phyloP scores from a whole-genome alignment of 2,113 vertebrate genomes.

The Dissostichus mawsoni region DNA sequence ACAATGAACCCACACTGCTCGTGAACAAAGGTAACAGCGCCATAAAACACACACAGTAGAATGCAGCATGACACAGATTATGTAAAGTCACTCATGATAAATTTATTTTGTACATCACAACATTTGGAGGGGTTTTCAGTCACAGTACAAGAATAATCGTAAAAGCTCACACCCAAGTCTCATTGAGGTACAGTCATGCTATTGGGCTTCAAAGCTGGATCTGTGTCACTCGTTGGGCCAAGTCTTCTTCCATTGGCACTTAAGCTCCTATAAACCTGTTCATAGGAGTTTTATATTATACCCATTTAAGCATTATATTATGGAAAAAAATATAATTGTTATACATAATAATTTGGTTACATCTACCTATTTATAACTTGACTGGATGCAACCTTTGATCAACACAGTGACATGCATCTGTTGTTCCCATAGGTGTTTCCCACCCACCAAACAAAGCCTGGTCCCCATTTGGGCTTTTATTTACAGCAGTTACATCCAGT shows the following conservation, averaged over 20 bases:
- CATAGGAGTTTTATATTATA: conserved; percentile 18
- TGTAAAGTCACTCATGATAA: conserved; percentile 35
- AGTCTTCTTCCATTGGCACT: conserved; percentile 20
- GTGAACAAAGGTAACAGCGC: conserved; percentile 56
- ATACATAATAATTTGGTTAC: conserved; percentile 48
- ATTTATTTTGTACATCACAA: conserved; percentile 37
- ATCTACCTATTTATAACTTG: conserved; percentile 34
- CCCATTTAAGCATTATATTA: conserved; percentile 16
- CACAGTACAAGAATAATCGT: conserved; percentile 52
- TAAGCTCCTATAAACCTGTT: conserved; percentile 44
- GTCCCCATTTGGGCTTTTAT: conserved; percentile 33
- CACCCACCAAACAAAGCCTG: conserved; percentile 16
- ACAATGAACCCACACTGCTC: conserved; percentile 53
- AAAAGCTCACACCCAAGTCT: conserved; percentile 56
- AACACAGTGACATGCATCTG: conserved; percentile 47
- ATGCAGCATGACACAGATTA: conserved; percentile 46
- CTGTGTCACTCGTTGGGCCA: background rate
- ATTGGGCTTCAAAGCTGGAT: conserved; percentile 11
- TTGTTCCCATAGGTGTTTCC: conserved; percentile 31
- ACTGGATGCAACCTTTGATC: conserved; percentile 33
- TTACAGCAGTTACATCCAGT: conserved; percentile 46
- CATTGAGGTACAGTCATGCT: conserved; percentile 48
- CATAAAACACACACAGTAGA: conserved; percentile 61
- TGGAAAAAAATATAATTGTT: conserved; percentile 25
- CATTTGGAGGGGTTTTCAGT: conserved; percentile 26